Evolutionary conservation across 1,140 invertebrate genomes (phyloP).

Genomic region (Megalonaias nervosa): DNA sequence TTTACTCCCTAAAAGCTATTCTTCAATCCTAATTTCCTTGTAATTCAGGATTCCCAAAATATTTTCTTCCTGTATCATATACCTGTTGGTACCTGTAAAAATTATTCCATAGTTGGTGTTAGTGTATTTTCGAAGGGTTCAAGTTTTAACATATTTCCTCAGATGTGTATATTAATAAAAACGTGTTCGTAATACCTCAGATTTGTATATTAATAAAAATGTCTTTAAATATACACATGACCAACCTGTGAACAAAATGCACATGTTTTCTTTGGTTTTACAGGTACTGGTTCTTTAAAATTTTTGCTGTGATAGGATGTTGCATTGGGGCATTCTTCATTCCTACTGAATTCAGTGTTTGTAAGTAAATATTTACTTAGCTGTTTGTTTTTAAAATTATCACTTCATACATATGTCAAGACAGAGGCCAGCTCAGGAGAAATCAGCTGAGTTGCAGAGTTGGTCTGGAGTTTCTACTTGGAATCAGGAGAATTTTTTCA

Average conservation of each 20-base stretch:
- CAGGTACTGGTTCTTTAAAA: constrained; percentile 98
- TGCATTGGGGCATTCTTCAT: constrained; percentile 93
- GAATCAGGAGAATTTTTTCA: too few species aligned
- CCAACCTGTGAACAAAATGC: background rate
- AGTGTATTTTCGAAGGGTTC: background rate
- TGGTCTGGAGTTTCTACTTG: too few species aligned
- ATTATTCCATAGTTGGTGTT: background rate
- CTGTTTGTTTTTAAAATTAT: background rate
- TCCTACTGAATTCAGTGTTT: constrained; percentile 49
- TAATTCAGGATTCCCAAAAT: too few species aligned
- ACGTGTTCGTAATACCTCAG: too few species aligned
- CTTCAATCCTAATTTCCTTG: too few species aligned
- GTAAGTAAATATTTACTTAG: constrained; percentile 46
- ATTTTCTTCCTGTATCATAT: too few species aligned
- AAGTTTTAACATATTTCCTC: background rate
- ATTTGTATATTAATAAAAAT: background rate
- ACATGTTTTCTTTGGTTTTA: constrained; percentile 39
- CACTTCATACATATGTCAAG: too few species aligned
- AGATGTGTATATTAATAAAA: background rate
- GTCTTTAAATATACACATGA: background rate
- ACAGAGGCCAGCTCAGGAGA: too few species aligned
- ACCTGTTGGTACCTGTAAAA: background rate
- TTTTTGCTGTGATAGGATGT: constrained; percentile 91
- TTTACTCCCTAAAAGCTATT: too few species aligned
- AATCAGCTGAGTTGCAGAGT: too few species aligned